phyloP scores from a whole-genome alignment of 2,888 invertebrate genomes.

The Rhogogaster chlorosoma region DNA sequence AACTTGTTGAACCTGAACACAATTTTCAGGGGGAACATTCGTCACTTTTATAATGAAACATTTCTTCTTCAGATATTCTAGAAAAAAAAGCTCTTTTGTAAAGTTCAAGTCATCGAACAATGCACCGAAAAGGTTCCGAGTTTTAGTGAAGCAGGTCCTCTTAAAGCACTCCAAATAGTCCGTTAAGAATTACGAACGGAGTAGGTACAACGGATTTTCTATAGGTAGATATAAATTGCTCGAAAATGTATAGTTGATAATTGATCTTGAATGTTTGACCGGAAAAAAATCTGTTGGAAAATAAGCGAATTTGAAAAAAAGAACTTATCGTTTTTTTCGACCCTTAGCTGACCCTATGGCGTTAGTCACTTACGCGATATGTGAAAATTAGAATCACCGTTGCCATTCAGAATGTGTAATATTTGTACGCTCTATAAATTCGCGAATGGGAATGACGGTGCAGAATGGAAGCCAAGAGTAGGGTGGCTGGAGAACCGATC shows the following conservation, averaged over 20 bases:
- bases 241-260: no score
- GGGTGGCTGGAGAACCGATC: constrained; percentile 63
- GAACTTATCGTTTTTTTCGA: not conserved
- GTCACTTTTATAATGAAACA: not conserved
- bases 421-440: constrained; percentile 1
- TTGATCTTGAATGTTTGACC: not conserved
- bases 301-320: no score
- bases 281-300: not conserved
- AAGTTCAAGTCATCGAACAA: not conserved
- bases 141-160: not conserved
- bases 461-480: constrained; percentile 44
- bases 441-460: constrained; percentile 42
- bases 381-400: constrained; percentile 56
- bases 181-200: not conserved
- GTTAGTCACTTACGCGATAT: not conserved
- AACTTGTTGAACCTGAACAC: not conserved
- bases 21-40: not conserved
- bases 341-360: not conserved
- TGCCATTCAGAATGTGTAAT: not conserved
- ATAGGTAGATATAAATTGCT: not conserved
- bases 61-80: not conserved
- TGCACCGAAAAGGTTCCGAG: not conserved
- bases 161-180: not conserved
- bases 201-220: not conserved
- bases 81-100: not conserved